Evolutionary conservation across 2,888 invertebrate species (phyloP).

Genomic region (Exocentrus adspersus): DNA sequence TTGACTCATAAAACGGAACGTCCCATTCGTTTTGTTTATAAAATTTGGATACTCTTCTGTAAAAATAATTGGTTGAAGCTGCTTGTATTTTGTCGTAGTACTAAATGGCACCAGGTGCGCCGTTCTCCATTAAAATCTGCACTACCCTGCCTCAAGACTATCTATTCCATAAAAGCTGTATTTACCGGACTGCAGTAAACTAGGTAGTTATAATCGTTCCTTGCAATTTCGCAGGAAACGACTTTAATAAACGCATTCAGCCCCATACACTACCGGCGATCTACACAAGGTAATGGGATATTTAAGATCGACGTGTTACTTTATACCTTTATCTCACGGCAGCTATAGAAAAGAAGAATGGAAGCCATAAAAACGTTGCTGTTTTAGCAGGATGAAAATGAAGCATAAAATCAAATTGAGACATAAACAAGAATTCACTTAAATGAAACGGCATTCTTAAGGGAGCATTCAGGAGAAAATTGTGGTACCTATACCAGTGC

Average conservation of each 20-base stretch:
- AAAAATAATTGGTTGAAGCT: no score
- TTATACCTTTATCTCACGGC: background rate
- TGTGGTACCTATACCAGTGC: no score
- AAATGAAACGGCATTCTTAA: no score
- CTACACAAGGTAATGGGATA: background rate
- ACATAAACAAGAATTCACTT: no score
- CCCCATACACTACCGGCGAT: background rate
- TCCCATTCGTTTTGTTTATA: no score
- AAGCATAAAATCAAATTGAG: background rate
- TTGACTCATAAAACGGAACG: no score
- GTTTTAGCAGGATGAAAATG: no score
- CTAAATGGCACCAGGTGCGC: no score
- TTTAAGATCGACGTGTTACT: background rate
- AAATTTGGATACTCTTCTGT: no score
- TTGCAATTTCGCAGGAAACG: background rate
- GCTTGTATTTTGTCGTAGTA: no score
- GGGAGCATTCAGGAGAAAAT: no score
- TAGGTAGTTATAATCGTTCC: background rate
- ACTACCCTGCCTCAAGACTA: background rate
- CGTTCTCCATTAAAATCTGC: background rate
- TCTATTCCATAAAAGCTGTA: background rate
- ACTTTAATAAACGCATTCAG: background rate
- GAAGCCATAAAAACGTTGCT: background rate
- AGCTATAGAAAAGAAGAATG: background rate
- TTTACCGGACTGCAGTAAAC: background rate